Evolutionary conservation across 1,140 invertebrate genomes (phyloP).

Genomic region (Tetramorium simillimum): DNA sequence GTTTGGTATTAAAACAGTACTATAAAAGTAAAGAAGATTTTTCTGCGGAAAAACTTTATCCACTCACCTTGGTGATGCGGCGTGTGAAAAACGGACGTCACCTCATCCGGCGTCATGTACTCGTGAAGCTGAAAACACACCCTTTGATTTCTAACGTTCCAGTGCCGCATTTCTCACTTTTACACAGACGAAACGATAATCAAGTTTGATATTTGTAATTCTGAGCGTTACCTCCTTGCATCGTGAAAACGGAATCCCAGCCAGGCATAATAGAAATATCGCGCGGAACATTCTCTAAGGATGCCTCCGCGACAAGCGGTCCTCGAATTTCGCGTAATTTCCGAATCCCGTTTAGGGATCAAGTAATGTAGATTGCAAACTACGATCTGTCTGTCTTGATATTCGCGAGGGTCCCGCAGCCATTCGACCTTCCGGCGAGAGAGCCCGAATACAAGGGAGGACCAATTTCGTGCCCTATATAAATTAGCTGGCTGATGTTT

Average conservation of each 20-base stretch:
- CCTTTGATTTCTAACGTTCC: not conserved
- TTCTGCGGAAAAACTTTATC: not conserved
- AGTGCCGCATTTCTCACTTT: not conserved
- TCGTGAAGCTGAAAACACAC: conserved; percentile 52
- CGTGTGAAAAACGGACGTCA: conserved; percentile 55
- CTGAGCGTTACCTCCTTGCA: conserved; percentile 45
- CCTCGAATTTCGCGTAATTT: not conserved
- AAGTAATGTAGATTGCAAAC: not conserved
- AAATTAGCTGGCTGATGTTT: conserved; percentile 34
- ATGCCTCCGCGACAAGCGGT: not conserved
- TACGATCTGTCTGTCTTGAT: not conserved
- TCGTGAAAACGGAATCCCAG: conserved; percentile 16
- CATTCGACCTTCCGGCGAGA: not conserved
- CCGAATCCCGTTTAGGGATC: not conserved
- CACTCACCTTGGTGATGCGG: conserved; percentile 48
- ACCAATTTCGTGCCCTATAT: conserved; percentile 35
- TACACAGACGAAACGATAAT: not conserved
- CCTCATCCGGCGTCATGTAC: conserved; percentile 61
- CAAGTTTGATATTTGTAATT: not conserved
- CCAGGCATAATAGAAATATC: conserved; percentile 14
- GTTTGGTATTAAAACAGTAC: not conserved
- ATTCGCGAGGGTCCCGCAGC: not conserved
- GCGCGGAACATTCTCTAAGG: conserved; percentile 1
- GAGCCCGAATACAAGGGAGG: conserved; percentile 11
- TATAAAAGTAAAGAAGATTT: not conserved